Evolutionary conservation across 2,113 vertebrate species (phyloP), one percentile per base, ranked within the genome.

Genomic region (Galbula dea): DNA sequence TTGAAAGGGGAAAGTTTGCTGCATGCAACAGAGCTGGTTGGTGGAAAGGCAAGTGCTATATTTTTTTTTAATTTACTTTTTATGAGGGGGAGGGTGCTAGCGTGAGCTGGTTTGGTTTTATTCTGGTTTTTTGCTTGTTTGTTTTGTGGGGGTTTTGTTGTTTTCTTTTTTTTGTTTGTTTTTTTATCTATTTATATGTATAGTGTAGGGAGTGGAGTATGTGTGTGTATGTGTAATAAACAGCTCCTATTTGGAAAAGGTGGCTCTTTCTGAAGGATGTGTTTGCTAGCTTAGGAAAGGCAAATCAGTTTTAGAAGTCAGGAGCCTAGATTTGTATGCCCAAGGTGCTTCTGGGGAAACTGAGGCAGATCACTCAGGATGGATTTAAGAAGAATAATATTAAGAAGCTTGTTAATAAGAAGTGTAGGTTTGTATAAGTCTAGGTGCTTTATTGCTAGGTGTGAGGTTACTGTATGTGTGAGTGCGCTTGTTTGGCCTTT

Each of bases 121-220:
- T 43, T 43, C 15, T 43, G 41, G 41, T 11, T 18, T 55, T 22
- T 36, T 9, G 41, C 41, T 43, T 43, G 41, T 32, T 43, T 3
- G 1, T 37, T 3, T 2, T 6, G 41, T 4, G 3, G 2, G 8
- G 4, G 12, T 17, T 52, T 6, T 20, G 20, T 65, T 12, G 3
- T 15, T 54, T 20, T 5, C 58, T 26, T 24, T 4, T 2, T 1
- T n/a, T 41, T 37, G 14, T 26, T 61, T 29, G 16, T 11, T 55
- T 55, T 6, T 37, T 30, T 45, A 19, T 41, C 45, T 39, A 9
- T 75, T 36, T 77, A 2, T 30, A 8, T 30, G 4, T 26, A 9
- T 27, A 34, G 11, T 22, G 1, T 7, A 8, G 11, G 30, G 12
- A 58, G 24, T 2, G 20, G 11, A 32, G 36, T 17, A n/a, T n/a